These are phyloP conservation scores for Acleris literana DNA, from an alignment of 2,888 invertebrate species.

Conservation along the genomic window DNA sequence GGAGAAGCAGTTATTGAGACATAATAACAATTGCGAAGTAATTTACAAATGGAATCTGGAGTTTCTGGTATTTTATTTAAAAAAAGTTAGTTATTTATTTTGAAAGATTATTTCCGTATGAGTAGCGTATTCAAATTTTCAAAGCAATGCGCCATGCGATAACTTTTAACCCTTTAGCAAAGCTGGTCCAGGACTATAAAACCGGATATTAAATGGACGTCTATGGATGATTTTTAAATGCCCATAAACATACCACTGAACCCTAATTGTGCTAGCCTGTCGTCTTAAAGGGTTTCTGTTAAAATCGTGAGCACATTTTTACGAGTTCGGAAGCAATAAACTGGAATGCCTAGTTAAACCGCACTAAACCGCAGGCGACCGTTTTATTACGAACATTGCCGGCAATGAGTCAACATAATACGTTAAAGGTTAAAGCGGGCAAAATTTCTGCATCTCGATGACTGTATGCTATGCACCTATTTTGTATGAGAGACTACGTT, in stretches of 20 bases:
- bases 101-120: no score
- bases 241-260: constrained; percentile 71
- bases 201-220: constrained; percentile 65
- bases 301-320: constrained; percentile 56
- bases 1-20: no score
- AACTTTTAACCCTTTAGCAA: constrained; percentile 49
- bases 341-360: constrained; percentile 51
- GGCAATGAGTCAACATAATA: no score
- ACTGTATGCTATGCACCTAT: no score
- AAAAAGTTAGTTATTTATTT: no score
- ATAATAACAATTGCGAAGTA: no score
- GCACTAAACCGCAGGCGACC: constrained; percentile 41
- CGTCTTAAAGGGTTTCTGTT: constrained; percentile 53
- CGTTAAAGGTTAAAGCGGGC: no score
- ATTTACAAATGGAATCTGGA: no score
- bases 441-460: no score
- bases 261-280: constrained; percentile 65
- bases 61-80: no score
- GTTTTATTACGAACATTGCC: neutral
- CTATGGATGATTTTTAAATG: constrained; percentile 66
- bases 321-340: constrained; percentile 63
- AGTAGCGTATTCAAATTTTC: no score
- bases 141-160: constrained; percentile 8
- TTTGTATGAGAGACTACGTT: no score
- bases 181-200: constrained; percentile 53